Conservation (phyloP, 2,888 invertebrate genomes). For the Stenodema calcarata region DNA sequence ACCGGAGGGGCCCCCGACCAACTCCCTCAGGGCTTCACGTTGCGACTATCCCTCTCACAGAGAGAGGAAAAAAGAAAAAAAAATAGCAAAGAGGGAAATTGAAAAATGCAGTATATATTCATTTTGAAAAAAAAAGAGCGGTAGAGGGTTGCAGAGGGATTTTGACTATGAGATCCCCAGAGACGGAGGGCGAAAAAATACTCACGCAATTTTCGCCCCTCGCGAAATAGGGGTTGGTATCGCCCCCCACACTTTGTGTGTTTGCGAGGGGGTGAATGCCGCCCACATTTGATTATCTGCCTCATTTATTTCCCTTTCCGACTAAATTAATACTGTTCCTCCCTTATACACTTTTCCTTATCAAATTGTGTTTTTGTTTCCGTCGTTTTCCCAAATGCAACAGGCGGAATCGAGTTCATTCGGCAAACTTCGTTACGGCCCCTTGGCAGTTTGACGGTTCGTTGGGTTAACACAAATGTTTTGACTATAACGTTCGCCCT, state of each 20-base stretch:
- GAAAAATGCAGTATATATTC: conserved; percentile 51
- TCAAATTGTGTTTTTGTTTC: conserved; percentile 1
- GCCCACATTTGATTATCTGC: conserved; percentile 50
- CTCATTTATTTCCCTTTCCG: conserved; percentile 49
- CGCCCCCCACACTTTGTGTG: neutral
- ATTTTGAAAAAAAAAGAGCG: neutral
- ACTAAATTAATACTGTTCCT: conserved; percentile 34
- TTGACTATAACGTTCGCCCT: neutral
- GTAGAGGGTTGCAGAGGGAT: conserved; percentile 12
- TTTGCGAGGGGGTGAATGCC: neutral
- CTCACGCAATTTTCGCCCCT: neutral
- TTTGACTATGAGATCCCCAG: neutral
- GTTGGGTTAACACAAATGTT: neutral
- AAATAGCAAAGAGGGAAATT: conserved; percentile 39
- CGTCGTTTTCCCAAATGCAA: neutral
- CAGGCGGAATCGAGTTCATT: conserved; percentile 17
- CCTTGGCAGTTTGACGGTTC: conserved; percentile 5
- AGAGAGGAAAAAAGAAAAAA: conserved; percentile 7
- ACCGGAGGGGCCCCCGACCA: neutral
- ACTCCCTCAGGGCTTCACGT: neutral
- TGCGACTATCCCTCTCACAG: neutral
- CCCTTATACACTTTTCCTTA: conserved; percentile 27
- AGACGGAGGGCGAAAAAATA: neutral
- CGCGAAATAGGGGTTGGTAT: conserved; percentile 7
- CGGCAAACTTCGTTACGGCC: conserved; percentile 22